Percentiles rank a stretch among this genome's conserved stretches.
Evolutionary conservation across 2,888 invertebrate genomes (phyloP).

Genomic region (Incurvaria masculella): DNA sequence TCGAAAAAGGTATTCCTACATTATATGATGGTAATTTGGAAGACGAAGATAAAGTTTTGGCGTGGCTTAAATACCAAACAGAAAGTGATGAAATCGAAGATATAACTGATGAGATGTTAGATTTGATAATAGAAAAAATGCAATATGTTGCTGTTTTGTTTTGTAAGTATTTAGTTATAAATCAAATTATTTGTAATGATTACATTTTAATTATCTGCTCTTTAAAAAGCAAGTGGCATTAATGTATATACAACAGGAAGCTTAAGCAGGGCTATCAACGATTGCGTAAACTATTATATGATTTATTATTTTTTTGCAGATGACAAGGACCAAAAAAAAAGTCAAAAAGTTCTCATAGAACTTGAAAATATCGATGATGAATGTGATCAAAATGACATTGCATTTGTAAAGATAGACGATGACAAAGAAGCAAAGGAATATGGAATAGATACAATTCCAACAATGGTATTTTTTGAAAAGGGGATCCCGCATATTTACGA

Average conservation of each 20-base stretch:
- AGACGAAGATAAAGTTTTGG: constrained; percentile 84
- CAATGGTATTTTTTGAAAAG: constrained; percentile 73
- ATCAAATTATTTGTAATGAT: no score
- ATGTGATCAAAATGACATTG: constrained; percentile 88
- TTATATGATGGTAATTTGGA: constrained; percentile 81
- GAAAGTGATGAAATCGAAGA: constrained; percentile 92
- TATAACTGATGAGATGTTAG: constrained; percentile 92
- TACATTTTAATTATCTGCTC: no score
- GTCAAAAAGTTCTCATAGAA: constrained; percentile 78
- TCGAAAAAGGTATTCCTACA: constrained; percentile 73
- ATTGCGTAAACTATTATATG: no score
- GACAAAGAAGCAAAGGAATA: constrained; percentile 86
- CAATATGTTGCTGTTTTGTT: constrained; percentile 87
- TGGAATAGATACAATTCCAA: constrained; percentile 79
- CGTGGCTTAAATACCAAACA: constrained; percentile 81
- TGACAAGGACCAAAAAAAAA: constrained; percentile 88
- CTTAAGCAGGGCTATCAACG: no score
- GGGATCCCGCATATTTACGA: constrained; percentile 72
- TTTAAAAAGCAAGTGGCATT: no score
- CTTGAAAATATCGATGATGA: constrained; percentile 93
- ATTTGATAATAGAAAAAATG: constrained; percentile 84
- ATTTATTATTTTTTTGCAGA: constrained; percentile 65
- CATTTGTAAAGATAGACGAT: constrained; percentile 89
- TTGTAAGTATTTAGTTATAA: constrained; percentile 62
- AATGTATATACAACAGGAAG: no score